Percentiles rank a stretch among this genome's conserved stretches.
Conservation (phyloP, 2,113 vertebrate genomes). For the Tor tambroides region DNA sequence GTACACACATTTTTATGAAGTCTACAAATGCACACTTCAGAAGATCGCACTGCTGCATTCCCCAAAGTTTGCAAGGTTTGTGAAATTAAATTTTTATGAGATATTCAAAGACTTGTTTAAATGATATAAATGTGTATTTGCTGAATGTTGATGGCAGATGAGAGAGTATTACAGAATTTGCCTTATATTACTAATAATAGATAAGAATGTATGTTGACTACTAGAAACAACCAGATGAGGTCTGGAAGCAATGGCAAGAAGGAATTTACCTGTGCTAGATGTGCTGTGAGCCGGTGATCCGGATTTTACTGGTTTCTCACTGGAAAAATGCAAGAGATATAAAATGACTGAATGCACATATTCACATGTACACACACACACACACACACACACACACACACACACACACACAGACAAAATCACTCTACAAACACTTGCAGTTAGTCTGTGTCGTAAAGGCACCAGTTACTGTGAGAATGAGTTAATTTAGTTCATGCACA, state of each 20-base stretch:
- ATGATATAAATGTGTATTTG: too few species aligned
- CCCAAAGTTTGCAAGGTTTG: too few species aligned
- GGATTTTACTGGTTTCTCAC: slow-evolving; percentile 85
- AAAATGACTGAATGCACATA: slow-evolving; percentile 20
- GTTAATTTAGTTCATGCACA: slow-evolving; percentile 48
- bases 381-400: background rate
- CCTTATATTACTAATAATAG: too few species aligned
- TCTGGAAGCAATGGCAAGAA: background rate
- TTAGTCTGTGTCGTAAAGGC: background rate
- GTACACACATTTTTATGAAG: too few species aligned
- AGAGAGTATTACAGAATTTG: too few species aligned
- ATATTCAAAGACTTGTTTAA: too few species aligned
- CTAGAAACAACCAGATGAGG: background rate
- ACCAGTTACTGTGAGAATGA: background rate
- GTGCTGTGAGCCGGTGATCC: slow-evolving; percentile 78
- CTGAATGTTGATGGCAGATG: too few species aligned
- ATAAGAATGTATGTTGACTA: background rate
- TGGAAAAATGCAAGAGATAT: slow-evolving; percentile 68
- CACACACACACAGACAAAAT: background rate
- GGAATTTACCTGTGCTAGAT: slow-evolving; percentile 80
- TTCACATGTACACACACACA: background rate
- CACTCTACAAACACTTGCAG: background rate
- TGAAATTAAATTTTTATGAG: too few species aligned
- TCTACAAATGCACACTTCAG: too few species aligned
- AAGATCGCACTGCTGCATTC: too few species aligned